phyloP scores from a whole-genome alignment of 64 coral and sea anemone genomes.

The Pocillopora verrucosa region DNA sequence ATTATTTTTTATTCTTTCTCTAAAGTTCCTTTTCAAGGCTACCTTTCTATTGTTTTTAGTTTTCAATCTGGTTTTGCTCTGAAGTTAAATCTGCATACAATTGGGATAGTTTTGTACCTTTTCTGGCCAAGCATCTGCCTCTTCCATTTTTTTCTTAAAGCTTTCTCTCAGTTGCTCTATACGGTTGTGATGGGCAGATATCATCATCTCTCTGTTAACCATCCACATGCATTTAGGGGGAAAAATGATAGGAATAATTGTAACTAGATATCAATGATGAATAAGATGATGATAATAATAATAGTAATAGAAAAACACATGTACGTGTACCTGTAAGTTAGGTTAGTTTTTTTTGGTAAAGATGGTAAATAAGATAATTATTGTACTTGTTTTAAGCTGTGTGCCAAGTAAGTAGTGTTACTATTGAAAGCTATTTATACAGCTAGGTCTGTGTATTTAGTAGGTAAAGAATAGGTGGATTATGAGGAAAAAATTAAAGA shows the following conservation, averaged over 20 bases:
- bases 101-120: conserved; percentile 36
- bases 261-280: too few relatives aligned
- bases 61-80: conserved; percentile 59
- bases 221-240: not conserved
- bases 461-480: too few relatives aligned
- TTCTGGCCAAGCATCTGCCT: conserved; percentile 66
- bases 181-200: conserved; percentile 89
- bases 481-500: too few relatives aligned
- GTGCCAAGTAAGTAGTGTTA: too few relatives aligned
- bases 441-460: too few relatives aligned
- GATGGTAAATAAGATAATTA: not conserved
- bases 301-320: too few relatives aligned
- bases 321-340: not conserved
- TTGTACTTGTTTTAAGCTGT: too few relatives aligned
- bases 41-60: conserved; percentile 18
- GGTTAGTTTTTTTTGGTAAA: not conserved
- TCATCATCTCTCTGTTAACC: conserved; percentile 82
- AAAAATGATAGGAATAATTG: not conserved
- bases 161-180: conserved; percentile 99
- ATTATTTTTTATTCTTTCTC: not conserved
- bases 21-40: conserved; percentile 3
- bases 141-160: conserved; percentile 92
- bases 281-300: too few relatives aligned
- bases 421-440: too few relatives aligned
- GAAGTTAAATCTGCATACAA: conserved; percentile 29